Conservation (phyloP, 2,113 vertebrate species). For the Tapirus terrestris region DNA sequence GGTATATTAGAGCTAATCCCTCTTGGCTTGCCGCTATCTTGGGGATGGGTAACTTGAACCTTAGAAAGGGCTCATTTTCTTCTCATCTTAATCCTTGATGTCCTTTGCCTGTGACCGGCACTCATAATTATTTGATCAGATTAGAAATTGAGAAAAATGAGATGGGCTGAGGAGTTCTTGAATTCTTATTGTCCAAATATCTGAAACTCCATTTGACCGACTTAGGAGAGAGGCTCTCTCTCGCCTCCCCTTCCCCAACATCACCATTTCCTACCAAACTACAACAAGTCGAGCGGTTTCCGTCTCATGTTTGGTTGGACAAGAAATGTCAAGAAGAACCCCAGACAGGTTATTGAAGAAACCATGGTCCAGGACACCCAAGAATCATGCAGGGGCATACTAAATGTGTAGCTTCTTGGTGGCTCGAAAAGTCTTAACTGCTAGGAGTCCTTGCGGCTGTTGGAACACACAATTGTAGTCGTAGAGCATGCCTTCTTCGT, state of each 20-base stretch:
- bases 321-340: neutral
- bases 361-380: rapidly evolving
- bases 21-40: neutral
- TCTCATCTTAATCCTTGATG: neutral
- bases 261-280: neutral
- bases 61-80: neutral
- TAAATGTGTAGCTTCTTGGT: neutral
- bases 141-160: neutral
- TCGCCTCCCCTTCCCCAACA: neutral
- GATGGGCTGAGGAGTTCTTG: neutral
- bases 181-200: neutral
- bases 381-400: neutral
- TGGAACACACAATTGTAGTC: neutral
- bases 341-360: neutral
- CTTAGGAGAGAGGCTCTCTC: neutral
- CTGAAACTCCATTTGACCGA: neutral
- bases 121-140: neutral
- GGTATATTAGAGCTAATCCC: neutral
- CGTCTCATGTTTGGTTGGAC: neutral
- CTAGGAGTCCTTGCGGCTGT: too few species aligned
- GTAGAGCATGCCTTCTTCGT: neutral
- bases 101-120: neutral
- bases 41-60: neutral
- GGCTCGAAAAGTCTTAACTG: neutral
- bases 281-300: neutral